Base-by-base conservation (phyloP, 2,797 vertebrate genomes). In the Leptatherina wallacei region DNA sequence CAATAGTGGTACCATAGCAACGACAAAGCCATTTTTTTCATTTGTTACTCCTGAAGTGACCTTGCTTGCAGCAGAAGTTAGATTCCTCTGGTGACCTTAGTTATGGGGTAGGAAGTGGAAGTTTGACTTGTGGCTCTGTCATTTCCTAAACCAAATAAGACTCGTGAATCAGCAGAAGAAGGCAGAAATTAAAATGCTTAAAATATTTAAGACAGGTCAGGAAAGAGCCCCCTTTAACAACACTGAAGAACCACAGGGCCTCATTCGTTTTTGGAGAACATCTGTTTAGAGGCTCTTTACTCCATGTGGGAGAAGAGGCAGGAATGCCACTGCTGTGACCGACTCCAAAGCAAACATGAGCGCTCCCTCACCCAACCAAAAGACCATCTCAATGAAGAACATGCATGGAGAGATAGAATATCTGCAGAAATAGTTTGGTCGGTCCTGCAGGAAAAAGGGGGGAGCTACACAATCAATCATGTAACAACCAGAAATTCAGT, bases 131-230 rank as follows among this genome's bases (percentile, higher is more conserved):
- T 78, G 81, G 87, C 79, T 86, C 82, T 81, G 83, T 87, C 77
- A 82, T 91, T 91, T 90, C 85, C 81, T 67, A 82, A 91, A 79
- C 83, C 75, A 91, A 90, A 88, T 81, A 83, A 66, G 68, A 78
- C 77, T 74, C 71, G 90, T 91, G 85, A 91, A 88, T 93, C 89
- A 84, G 89, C 87, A 84, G 88, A 91, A 87, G 68, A 86, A 63
- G 68, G 78, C 73, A 81, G 61, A 75, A 84, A 86, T 89, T 84
- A 77, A 82, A 87, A 80, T 78, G 82, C 79, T 88, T 66, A 66
- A 87, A 89, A 88, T 89, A 89, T 88, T 91, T 75, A 70, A 64
- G 71, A 85, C 77, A 75, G 80, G 84, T 92, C 80, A 83, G 75
- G 77, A 82, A 80, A 79, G 75, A 61, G 72, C 67, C 80, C 79